Conservation (phyloP, 2,113 vertebrate genomes). For the Thryonomys swinderianus region DNA sequence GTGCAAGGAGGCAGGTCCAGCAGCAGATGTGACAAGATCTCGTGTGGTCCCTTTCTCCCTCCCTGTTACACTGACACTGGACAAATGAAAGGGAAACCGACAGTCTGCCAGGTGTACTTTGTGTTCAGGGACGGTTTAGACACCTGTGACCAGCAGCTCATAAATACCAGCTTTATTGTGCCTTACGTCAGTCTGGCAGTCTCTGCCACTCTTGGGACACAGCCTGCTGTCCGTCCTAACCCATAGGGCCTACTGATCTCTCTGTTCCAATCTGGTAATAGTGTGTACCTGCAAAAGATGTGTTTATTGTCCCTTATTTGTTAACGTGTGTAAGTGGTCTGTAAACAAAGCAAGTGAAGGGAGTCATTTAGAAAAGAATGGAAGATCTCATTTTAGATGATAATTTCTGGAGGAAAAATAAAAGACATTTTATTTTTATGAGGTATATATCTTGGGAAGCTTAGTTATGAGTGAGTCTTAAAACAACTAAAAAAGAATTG, state of each 20-base stretch:
- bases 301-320: not conserved
- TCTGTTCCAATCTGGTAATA: not conserved
- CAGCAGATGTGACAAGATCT: no score
- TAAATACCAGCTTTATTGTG: not conserved
- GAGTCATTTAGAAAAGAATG: not conserved
- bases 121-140: not conserved
- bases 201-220: not conserved
- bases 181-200: not conserved
- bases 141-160: not conserved
- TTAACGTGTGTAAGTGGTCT: not conserved
- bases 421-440: not conserved
- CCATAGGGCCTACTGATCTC: not conserved
- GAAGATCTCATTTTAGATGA: not conserved
- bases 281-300: not conserved
- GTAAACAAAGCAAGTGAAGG: not conserved
- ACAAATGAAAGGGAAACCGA: constrained; percentile 6
- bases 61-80: fast-evolving
- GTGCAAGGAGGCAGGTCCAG: not conserved
- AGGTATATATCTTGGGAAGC: not conserved
- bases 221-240: not conserved
- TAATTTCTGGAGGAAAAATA: not conserved
- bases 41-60: not conserved
- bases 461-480: constrained; percentile 31
- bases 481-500: not conserved
- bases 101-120: not conserved